phyloP scores from a whole-genome alignment of 2,888 invertebrate species.

The Bunonema sp. region DNA sequence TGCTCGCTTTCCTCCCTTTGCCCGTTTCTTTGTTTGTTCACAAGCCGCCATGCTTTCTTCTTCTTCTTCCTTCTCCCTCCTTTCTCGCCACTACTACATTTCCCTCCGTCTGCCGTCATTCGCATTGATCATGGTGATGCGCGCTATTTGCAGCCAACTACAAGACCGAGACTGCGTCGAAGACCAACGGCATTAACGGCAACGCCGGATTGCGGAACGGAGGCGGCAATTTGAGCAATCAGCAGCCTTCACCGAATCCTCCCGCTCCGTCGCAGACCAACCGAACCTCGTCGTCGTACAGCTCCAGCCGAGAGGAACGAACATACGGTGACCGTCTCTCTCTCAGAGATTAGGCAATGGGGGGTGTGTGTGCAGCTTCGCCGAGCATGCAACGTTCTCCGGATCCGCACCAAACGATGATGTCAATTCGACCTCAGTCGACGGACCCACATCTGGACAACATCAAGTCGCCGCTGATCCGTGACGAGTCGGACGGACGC shows the following conservation, averaged over 20 bases:
- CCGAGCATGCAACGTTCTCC: not conserved
- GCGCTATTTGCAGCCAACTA: not conserved
- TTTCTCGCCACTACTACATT: not conserved
- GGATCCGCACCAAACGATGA: not conserved
- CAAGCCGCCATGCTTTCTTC: not conserved
- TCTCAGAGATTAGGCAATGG: not conserved
- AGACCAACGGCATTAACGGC: too few species aligned
- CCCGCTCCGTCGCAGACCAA: not conserved
- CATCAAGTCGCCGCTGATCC: conserved; percentile 65
- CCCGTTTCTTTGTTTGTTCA: not conserved
- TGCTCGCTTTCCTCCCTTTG: not conserved
- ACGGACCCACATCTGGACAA: conserved; percentile 43
- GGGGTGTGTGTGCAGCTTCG: not conserved
- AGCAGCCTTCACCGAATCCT: not conserved
- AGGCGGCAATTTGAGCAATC: not conserved
- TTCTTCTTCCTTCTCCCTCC: not conserved
- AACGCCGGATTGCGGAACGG: not conserved
- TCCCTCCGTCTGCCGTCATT: not conserved
- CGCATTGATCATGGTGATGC: not conserved
- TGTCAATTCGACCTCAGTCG: not conserved
- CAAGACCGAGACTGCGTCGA: too few species aligned
- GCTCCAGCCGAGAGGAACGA: too few species aligned
- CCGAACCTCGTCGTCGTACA: not conserved
- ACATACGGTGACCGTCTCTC: too few species aligned
- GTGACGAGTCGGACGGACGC: conserved; percentile 82